A percentile compares a stretch with the other conserved stretches of the same genome.
Evolutionary conservation across 2,888 invertebrate species (phyloP).

Genomic region (Chromoteleia sp.): DNA sequence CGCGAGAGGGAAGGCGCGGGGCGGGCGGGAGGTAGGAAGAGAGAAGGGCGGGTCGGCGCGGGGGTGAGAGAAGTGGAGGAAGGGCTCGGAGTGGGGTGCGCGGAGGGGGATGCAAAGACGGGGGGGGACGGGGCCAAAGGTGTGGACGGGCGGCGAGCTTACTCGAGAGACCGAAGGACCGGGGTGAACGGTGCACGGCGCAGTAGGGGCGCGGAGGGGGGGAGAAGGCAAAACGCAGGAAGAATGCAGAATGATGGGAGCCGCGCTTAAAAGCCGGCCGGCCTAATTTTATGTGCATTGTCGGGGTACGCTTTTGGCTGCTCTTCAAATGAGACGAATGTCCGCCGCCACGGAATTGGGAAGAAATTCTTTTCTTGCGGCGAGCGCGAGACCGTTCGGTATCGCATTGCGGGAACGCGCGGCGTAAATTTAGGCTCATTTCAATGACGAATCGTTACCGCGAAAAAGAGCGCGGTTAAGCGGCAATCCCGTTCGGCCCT

Average conservation of each 20-base stretch:
- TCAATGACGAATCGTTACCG: slow-evolving; percentile 53
- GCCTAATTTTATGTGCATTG: slow-evolving; percentile 63
- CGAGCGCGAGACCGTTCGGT: slow-evolving; percentile 3
- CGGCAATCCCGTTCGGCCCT: slow-evolving; percentile 41
- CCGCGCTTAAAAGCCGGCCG: slow-evolving; percentile 68
- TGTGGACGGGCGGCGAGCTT: slow-evolving; percentile 73
- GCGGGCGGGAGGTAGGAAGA: slow-evolving; percentile 53
- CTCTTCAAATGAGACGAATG: slow-evolving; percentile 47
- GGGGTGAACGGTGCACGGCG: slow-evolving; percentile 72
- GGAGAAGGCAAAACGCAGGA: slow-evolving; percentile 69
- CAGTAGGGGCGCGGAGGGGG: slow-evolving; percentile 71
- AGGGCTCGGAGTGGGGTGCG: too few relatives aligned
- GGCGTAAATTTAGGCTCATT: slow-evolving; percentile 58
- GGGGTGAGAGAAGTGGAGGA: slow-evolving; percentile 47
- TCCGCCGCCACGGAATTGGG: slow-evolving; percentile 29
- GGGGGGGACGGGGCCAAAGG: slow-evolving; percentile 64
- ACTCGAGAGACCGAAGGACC: slow-evolving; percentile 70
- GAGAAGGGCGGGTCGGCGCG: slow-evolving; percentile 26
- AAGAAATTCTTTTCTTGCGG: slow-evolving; percentile 36
- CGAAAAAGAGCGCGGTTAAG: slow-evolving; percentile 32
- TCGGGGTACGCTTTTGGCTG: slow-evolving; percentile 55
- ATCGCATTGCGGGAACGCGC: slow-evolving; percentile 19
- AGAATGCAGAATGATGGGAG: slow-evolving; percentile 75
- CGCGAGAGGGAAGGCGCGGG: slow-evolving; percentile 50
- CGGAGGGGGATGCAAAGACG: too few relatives aligned